Evolutionary conservation across 2,888 invertebrate species (phyloP).

Genomic region (Patella caerulea): DNA sequence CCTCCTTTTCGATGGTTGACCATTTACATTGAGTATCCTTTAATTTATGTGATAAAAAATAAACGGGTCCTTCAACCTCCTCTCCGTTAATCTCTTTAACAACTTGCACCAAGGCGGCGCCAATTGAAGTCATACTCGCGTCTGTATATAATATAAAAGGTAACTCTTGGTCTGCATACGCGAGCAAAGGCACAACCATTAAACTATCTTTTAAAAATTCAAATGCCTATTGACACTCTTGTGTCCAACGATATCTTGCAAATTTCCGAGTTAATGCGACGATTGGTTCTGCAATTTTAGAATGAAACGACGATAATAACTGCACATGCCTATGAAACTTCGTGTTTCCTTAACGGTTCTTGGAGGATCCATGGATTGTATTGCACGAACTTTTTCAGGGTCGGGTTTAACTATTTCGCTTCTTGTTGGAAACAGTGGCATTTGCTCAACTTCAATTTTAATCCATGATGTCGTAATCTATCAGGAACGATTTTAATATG

Average conservation of each 20-base stretch:
- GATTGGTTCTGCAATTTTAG: slow-evolving; percentile 36
- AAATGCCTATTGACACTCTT: slow-evolving; percentile 5
- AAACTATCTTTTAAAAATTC: slow-evolving; percentile 5
- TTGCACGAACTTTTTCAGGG: slow-evolving; percentile 28
- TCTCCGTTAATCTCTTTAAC: neutral
- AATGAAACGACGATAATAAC: slow-evolving; percentile 37
- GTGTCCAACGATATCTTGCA: neutral
- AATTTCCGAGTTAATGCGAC: slow-evolving; percentile 25
- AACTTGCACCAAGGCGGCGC: neutral
- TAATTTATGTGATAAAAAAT: neutral
- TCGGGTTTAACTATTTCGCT: slow-evolving; percentile 30
- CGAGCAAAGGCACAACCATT: neutral
- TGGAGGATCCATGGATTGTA: slow-evolving; percentile 29
- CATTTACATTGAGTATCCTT: neutral
- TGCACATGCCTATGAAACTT: slow-evolving; percentile 39
- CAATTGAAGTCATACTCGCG: neutral
- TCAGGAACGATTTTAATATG: slow-evolving; percentile 29
- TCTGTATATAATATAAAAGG: neutral
- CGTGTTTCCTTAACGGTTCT: slow-evolving; percentile 32
- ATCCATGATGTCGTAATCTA: slow-evolving; percentile 24
- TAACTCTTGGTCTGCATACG: neutral
- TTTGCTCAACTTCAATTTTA: slow-evolving; percentile 34
- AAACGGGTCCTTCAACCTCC: neutral
- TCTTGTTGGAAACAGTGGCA: slow-evolving; percentile 30
- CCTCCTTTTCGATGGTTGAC: neutral